phyloP scores from a whole-genome alignment of 2,888 invertebrate genomes.

The Apodemia duryi region DNA sequence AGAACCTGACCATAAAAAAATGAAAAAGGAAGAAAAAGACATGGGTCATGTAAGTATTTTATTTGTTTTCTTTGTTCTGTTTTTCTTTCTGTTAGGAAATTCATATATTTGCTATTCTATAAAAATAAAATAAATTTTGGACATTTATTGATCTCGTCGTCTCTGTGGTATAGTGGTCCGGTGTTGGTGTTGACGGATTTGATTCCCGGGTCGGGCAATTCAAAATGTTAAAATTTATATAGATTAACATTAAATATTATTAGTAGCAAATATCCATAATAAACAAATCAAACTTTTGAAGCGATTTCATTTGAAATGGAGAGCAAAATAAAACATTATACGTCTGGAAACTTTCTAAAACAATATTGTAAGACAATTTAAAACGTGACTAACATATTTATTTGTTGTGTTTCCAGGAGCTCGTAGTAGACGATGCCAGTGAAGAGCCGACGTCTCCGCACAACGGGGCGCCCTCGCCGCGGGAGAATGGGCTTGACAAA shows the following conservation, averaged over 20 bases:
- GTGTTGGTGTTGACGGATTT: too few relatives aligned
- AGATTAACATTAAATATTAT: too few relatives aligned
- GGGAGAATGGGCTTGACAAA: conserved; percentile 92
- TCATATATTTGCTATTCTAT: too few relatives aligned
- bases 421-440: conserved; percentile 96
- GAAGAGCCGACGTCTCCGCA: conserved; percentile 93
- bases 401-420: conserved; percentile 84
- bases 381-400: conserved; percentile 6
- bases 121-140: too few relatives aligned
- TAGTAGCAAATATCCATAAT: background rate
- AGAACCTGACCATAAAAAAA: conserved; percentile 84
- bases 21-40: conserved; percentile 91
- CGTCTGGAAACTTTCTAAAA: background rate
- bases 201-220: too few relatives aligned
- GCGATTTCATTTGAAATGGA: background rate
- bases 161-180: too few relatives aligned
- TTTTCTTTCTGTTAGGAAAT: too few relatives aligned
- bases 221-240: too few relatives aligned
- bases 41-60: conserved; percentile 86
- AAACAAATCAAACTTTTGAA: conserved; percentile 4
- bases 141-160: too few relatives aligned
- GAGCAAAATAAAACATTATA: background rate
- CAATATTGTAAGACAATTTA: conserved; percentile 7
- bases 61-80: background rate
- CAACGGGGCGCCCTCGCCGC: conserved; percentile 92